Base-by-base conservation (phyloP, 2,888 invertebrate genomes). In the Tinea trinotella region DNA sequence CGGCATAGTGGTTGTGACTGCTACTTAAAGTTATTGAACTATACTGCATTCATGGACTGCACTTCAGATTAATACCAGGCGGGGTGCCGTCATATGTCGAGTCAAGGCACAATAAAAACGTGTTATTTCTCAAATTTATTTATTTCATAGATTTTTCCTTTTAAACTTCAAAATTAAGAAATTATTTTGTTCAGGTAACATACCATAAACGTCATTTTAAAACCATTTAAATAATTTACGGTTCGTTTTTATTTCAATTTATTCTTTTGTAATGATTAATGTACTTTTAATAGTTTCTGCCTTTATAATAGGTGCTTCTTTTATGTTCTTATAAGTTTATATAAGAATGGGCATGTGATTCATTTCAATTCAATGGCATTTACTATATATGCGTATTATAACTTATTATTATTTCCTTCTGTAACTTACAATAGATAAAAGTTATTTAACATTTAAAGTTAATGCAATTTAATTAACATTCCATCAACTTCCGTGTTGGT, bases 201-300 rank as follows among this genome's bases (percentile, higher is more conserved):
- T n/a, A n/a, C n/a, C n/a, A n/a, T n/a, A n/a, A n/a, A n/a, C n/a
- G n/a, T n/a, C n/a, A n/a, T n/a, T n/a, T n/a, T n/a, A n/a, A n/a
- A n/a, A n/a, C n/a, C 4, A 22, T 22, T 22, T 22, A 22, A 30
- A 30, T 30, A 7, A 30, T n/a, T 30, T 30, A 2, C 7, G 9
- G 7, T n/a, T 7, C n/a, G 3, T 30, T 30, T 30, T 30, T 30
- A 10, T 30, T 4, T 30, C 2, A 30, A 30, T 4, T 4, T 30
- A 30, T 30, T 30, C 10, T 40, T 15, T 40, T 40, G 13, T 12
- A 40, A 40, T 40, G 40, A 40, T 40, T 40, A 15, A 40, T 40
- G 40, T 40, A n/a, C 6, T 15, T 40, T 40, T 40, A 40, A 40
- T 40, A 12, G 13, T 6, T 12, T 13, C 40, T 40, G 7, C 40